Conservation (phyloP, 2,888 invertebrate genomes). For the Dasypogon diadema region DNA sequence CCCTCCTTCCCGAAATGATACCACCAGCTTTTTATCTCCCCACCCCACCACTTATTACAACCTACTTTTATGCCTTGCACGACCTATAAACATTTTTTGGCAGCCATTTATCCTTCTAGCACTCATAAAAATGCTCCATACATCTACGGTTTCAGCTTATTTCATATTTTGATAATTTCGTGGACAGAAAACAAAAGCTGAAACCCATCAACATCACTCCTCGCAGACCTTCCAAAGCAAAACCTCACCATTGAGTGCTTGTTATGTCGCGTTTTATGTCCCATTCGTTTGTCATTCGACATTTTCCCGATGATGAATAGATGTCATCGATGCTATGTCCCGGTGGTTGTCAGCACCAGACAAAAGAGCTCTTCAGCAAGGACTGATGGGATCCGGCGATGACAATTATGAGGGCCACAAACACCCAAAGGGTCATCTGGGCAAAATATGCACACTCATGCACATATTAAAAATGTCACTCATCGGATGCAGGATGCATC, state of each 20-base stretch:
- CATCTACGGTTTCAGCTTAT: too few species aligned
- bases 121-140: too few species aligned
- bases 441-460: conserved; percentile 47
- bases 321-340: conserved; percentile 39
- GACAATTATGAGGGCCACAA: conserved; percentile 44
- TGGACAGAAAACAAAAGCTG: conserved; percentile 4
- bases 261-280: conserved; percentile 5
- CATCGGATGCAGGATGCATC: conserved; percentile 36
- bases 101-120: too few species aligned
- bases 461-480: conserved; percentile 48
- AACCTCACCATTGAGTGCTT: neutral
- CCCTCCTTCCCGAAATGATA: too few species aligned
- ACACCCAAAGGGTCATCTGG: conserved; percentile 19
- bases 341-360: conserved; percentile 26
- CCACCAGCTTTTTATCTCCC: too few species aligned
- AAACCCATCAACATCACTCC: neutral
- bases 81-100: too few species aligned
- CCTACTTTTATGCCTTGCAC: too few species aligned
- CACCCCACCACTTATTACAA: too few species aligned
- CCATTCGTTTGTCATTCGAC: conserved; percentile 37
- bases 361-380: conserved; percentile 33
- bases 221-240: neutral
- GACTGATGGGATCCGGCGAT: conserved; percentile 24
- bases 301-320: conserved; percentile 46
- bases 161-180: neutral